phyloP scores from a whole-genome alignment of 35 echinoderm and acorn worm genomes.

The Chiridota heheva region DNA sequence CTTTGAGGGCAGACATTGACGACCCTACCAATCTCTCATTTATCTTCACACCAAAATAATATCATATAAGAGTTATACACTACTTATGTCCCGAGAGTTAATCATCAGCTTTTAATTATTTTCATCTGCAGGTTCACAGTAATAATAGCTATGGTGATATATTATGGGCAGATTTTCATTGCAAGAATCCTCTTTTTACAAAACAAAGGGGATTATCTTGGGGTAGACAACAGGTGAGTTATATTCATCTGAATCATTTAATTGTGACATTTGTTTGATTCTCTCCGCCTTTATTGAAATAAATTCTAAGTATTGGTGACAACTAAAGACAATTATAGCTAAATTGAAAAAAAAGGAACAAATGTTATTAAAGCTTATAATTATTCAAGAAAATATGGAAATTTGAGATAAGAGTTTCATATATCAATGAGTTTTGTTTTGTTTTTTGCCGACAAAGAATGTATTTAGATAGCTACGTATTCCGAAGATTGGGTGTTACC shows the following conservation, averaged over 20 bases:
- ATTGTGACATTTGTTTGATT: background rate
- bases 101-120: background rate
- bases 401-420: background rate
- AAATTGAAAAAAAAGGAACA: background rate
- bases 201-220: conserved; percentile 9
- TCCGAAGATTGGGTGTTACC: no score
- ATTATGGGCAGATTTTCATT: conserved; percentile 54
- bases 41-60: no score
- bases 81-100: background rate
- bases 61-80: no score
- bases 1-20: no score
- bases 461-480: no score
- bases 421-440: no score
- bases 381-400: background rate
- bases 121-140: conserved; percentile 55
- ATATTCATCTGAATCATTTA: background rate
- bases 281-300: background rate
- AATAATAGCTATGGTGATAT: conserved; percentile 46
- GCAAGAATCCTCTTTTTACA: conserved; percentile 57
- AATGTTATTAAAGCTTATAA: background rate
- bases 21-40: no score
- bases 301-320: background rate
- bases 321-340: background rate
- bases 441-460: no score
- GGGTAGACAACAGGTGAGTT: conserved; percentile 49